Evolutionary conservation across 2,888 invertebrate genomes (phyloP), one percentile per base, ranked within the genome.

Genomic region (Tiliacea aurago): DNA sequence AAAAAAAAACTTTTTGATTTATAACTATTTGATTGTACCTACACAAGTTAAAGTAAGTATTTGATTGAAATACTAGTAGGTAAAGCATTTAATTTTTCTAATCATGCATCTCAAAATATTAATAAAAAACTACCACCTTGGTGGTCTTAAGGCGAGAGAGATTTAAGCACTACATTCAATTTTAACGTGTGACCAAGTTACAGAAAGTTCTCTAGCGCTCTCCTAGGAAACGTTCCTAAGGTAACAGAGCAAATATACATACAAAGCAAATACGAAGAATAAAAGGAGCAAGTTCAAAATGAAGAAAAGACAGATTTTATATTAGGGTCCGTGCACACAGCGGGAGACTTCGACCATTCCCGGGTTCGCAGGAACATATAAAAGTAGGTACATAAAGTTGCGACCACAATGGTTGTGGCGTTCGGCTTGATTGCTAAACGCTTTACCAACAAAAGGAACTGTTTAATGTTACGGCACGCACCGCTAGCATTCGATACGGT

Each of bases 391-490:
- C 87, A 88, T 89, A 90, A 87, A 84, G 88, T 87, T 87, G 87
- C 87, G 88, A 88, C 89, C 90, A 93, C 92, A 93, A 93, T 93
- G 84, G 81, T 68, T 59, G 80, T 86, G 89, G 84, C 91, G 89
- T 92, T 90, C 86, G 87, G 89, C 90, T 90, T 93, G 92, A 94
- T 94, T 92, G 91, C 89, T 89, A 81, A 86, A 90, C 91, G 91
- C 92, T 94, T 93, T 90, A 91, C 89, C 86, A 92, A 95, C 95
- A 94, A 95, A 95, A 93, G 94, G 90, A 93, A 91, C 93, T 94
- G 91, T 92, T 95, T 95, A 93, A 95, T 96, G 94, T 94, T 90
- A 85, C 88, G 91, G 93, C 96, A 95, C 95, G 96, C 91, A 91
- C 92, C 89, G 89, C 87, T 86, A 87, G 87, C 90, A 90, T 87